Evolutionary conservation across 1,140 invertebrate genomes (phyloP), one percentile per base, ranked within the genome.

Genomic region (Melanaphis sacchari): DNA sequence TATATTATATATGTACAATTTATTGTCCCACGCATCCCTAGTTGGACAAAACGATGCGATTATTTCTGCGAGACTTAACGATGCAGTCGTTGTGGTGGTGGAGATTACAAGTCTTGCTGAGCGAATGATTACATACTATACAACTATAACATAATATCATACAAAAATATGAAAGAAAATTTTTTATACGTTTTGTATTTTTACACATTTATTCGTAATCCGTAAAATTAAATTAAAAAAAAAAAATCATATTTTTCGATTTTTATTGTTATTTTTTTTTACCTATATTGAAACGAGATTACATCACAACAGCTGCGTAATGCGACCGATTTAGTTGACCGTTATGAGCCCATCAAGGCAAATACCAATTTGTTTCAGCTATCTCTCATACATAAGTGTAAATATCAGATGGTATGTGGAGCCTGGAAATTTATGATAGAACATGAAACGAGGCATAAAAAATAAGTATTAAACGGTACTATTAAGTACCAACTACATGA

Each of bases 191-290:
- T 76, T 76, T 76, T 76, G 59, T 76, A n/a, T 76, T 76, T n/a
- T 76, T 76, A 76, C 59, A 66, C 59, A 6, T 66, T 66, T 18
- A 0, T 66, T 66, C 15, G 59, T n/a, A 21, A n/a, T 76, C 15
- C 31, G 31, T 76, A n/a, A 76, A 76, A 76, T 76, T 15, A 76
- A 76, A 18, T 76, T 52, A 7, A 52, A 59, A 59, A 59, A 66
- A 31, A 59, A 59, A 59, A 59, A 31, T 31, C 7, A 11, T 18
- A 76, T 76, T 76, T 76, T 76, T n/a, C 31, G 31, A 18, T 76
- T 76, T 76, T 76, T 76, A 76, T 76, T 76, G 59, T 66, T 66
- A 66, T 31, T 76, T 76, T 66, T 54, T 66, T 76, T 76, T 36
- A 76, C 31, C 31, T 76, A 36, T 66, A n/a, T n/a, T n/a, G 59